Percentiles rank a stretch among this genome's conserved stretches.
Conservation (phyloP, 2,797 vertebrate species). For the Pangasius sanitwongsei region DNA sequence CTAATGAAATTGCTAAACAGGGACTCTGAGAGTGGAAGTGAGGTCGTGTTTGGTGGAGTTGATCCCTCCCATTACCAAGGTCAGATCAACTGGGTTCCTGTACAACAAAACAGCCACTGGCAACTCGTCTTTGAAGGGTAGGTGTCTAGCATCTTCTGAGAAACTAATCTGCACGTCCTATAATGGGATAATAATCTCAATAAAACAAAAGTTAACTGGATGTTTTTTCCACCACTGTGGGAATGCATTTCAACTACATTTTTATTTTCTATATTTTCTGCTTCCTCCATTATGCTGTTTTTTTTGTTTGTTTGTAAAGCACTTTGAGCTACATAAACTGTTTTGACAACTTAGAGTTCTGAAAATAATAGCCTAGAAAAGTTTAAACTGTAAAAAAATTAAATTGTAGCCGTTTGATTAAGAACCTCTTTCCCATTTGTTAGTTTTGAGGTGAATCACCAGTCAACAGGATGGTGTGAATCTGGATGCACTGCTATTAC, state of each 20-base stretch:
- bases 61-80: slow-evolving; percentile 67
- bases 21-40: slow-evolving; percentile 61
- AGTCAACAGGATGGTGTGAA: slow-evolving; percentile 64
- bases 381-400: not conserved
- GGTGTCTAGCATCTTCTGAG: slow-evolving; percentile 48
- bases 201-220: not conserved
- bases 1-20: slow-evolving; percentile 40
- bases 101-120: slow-evolving; percentile 72
- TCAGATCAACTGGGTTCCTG: slow-evolving; percentile 70
- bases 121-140: slow-evolving; percentile 72
- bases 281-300: not conserved
- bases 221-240: not conserved
- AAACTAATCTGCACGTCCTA: not conserved
- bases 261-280: not conserved
- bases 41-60: slow-evolving; percentile 71
- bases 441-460: slow-evolving; percentile 70
- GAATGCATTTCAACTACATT: not conserved
- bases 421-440: not conserved
- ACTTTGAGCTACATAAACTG: not conserved
- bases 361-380: not conserved
- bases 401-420: not conserved
- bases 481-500: slow-evolving; percentile 75
- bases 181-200: not conserved
- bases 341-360: not conserved
- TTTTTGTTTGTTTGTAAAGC: not conserved